Conservation (phyloP, 1,140 invertebrate species). For the Zaprionus camerounensis region DNA sequence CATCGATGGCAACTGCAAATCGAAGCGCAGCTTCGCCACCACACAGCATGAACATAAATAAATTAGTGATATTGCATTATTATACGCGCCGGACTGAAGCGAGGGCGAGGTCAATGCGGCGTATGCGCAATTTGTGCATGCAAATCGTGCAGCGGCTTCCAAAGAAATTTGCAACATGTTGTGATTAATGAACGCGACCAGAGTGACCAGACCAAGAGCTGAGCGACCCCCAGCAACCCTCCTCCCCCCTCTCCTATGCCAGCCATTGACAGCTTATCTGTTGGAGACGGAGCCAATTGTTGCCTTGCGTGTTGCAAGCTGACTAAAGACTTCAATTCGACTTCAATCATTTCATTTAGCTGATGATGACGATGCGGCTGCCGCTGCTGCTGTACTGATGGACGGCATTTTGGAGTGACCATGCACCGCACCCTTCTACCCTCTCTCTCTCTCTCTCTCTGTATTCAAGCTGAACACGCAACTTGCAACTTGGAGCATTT, state of each 20-base stretch:
- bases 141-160: slow-evolving; percentile 44
- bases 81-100: slow-evolving; percentile 3
- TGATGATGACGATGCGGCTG: slow-evolving; percentile 73
- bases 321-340: slow-evolving; percentile 82
- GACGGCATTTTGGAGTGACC: slow-evolving; percentile 51
- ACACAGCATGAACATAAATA: slow-evolving; percentile 73
- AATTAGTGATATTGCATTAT: slow-evolving; percentile 82
- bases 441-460: neutral
- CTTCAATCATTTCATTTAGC: slow-evolving; percentile 83
- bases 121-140: slow-evolving; percentile 72
- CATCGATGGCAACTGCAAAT: neutral
- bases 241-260: neutral
- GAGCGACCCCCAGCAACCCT: neutral
- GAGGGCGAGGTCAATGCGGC: slow-evolving; percentile 68
- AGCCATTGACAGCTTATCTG: slow-evolving; percentile 77
- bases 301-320: slow-evolving; percentile 72
- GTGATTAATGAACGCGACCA: slow-evolving; percentile 76
- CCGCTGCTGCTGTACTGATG: slow-evolving; percentile 44
- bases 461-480: slow-evolving; percentile 51
- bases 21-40: slow-evolving; percentile 46
- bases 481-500: slow-evolving; percentile 70
- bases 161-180: slow-evolving; percentile 65
- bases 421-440: neutral
- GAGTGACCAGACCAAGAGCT: slow-evolving; percentile 35
- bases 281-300: slow-evolving; percentile 65